Evolutionary conservation across 2,888 invertebrate genomes (phyloP), one percentile per base, ranked within the genome.

Genomic region (Nomada hirtipes): DNA sequence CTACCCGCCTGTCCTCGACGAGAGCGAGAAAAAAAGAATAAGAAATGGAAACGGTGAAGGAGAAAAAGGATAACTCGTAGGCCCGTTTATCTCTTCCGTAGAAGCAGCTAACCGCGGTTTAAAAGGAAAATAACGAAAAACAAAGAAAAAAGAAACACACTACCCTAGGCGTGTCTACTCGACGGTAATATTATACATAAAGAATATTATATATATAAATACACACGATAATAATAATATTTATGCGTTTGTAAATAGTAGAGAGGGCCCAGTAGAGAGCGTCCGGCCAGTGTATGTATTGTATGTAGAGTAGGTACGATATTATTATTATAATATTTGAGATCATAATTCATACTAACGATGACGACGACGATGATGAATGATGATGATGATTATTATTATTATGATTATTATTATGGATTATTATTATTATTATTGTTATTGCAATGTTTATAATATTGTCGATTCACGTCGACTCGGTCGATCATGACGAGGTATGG

Each of bases 191-290:
- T 69, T 86, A 89, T 82, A 87, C 76, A 84, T 87, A 88, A 90
- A 91, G 89, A 90, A 90, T 88, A 88, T 88, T 88, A 89, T 86
- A 91, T 89, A 90, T 88, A 92, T 87, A 92, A 90, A 90, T 89
- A 91, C 55, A 57, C 89, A 90, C 87, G 79, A 82, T 89, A 84
- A 88, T 90, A 88, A 91, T 89, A 93, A 93, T 93, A 93, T 93
- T 93, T 93, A 93, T 93, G 93, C 92, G 92, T 93, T 93, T 93
- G 93, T 93, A 93, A 93, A 93, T 93, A 93, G 92, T 93, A 93
- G 93, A 91, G 91, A 91, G 85, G 90, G 90, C 89, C 88, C 77
- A 89, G 81, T 89, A 89, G 89, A 88, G 82, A 86, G 86, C 86
- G 88, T 89, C 91, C 91, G 91, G 91, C 89, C 91, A 91, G 90